Percentiles rank a stretch among this genome's conserved stretches.
phyloP scores from a whole-genome alignment of 2,888 invertebrate species.

The Eumerus sabulonum region DNA sequence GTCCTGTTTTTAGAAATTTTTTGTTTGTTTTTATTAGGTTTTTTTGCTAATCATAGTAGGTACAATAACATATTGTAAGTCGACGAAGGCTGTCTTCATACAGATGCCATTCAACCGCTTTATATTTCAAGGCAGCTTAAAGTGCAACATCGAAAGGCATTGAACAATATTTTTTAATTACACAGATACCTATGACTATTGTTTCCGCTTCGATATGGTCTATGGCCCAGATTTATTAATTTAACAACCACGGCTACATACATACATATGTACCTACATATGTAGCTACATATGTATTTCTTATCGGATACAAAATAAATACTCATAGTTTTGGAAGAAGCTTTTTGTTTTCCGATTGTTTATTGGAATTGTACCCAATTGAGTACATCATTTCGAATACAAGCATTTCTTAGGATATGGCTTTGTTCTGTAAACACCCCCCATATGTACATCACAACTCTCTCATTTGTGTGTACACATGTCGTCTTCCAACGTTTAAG shows the following conservation, averaged over 20 bases:
- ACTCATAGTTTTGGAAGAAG: no score
- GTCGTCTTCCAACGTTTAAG: no score
- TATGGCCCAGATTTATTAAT: slow-evolving; percentile 20
- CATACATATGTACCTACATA: no score
- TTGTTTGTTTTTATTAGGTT: slow-evolving; percentile 4
- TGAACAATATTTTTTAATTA: slow-evolving; percentile 33
- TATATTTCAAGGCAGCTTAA: slow-evolving; percentile 26
- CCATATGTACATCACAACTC: no score
- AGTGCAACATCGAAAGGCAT: slow-evolving; percentile 30
- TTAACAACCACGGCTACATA: no score
- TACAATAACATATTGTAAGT: slow-evolving; percentile 9
- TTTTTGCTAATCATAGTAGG: slow-evolving; percentile 18
- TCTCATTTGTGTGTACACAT: no score
- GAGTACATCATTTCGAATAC: no score
- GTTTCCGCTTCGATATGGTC: slow-evolving; percentile 35
- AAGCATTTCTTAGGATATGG: no score
- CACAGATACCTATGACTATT: slow-evolving; percentile 3
- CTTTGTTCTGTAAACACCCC: no score
- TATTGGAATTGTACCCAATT: no score
- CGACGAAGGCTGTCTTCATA: background rate
- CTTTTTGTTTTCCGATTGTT: no score
- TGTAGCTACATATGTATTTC: slow-evolving; percentile 13
- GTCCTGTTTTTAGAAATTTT: slow-evolving; percentile 22
- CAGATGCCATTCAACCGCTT: slow-evolving; percentile 44
- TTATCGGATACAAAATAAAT: slow-evolving; percentile 18